phyloP scores from a whole-genome alignment of 2,113 vertebrate genomes.

The Corythornis madagascariensis region DNA sequence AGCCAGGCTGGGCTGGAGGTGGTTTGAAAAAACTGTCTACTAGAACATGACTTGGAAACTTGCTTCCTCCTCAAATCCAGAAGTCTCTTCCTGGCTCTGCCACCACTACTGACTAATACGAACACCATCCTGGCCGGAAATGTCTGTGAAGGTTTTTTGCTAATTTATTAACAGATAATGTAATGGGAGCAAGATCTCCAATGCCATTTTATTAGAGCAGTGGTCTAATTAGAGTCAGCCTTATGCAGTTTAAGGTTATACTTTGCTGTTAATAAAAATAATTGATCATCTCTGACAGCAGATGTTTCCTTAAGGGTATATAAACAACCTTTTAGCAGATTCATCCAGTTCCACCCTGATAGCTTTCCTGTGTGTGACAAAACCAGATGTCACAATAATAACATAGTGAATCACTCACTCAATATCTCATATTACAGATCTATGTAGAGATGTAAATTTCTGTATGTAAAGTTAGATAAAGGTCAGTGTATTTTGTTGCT shows the following conservation, averaged over 20 bases:
- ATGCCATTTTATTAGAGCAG: background rate
- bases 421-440: background rate
- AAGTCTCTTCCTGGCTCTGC: background rate
- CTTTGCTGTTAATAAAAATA: background rate
- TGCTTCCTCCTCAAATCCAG: background rate
- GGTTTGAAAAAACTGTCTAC: background rate
- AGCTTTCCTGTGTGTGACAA: background rate
- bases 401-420: background rate
- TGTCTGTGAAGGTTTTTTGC: background rate
- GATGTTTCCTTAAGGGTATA: background rate
- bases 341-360: background rate
- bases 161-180: background rate
- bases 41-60: background rate
- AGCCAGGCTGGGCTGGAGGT: background rate
- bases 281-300: background rate
- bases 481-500: background rate
- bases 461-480: background rate
- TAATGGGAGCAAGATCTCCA: background rate
- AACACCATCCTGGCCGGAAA: background rate
- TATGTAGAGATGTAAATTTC: background rate
- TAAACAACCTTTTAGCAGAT: background rate
- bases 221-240: background rate
- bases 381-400: background rate
- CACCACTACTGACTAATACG: background rate
- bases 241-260: background rate